Percentiles rank a stretch among this genome's conserved stretches.
Evolutionary conservation across 2,797 vertebrate species (phyloP).

Genomic region (Semaprochilodus insignis): DNA sequence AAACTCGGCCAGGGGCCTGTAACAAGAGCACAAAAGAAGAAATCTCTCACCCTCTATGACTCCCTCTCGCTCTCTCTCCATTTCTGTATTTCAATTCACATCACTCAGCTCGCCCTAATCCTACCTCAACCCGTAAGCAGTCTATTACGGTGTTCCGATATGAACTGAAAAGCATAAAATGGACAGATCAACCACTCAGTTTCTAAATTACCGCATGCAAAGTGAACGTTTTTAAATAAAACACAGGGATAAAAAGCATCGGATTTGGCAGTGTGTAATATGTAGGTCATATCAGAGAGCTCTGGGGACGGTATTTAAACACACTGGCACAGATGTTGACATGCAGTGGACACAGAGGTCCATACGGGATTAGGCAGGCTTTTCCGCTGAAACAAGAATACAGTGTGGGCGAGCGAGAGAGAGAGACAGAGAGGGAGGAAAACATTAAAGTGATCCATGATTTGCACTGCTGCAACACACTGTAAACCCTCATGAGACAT

Average conservation of each 20-base stretch:
- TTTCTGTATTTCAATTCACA: not conserved
- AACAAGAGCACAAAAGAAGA: conserved; percentile 7
- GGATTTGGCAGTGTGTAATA: conserved; percentile 40
- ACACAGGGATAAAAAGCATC: conserved; percentile 3
- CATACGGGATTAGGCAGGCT: conserved; percentile 60
- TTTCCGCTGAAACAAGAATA: conserved; percentile 51
- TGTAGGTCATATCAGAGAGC: conserved; percentile 39
- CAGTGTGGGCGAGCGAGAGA: conserved; percentile 50
- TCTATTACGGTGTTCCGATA: not conserved
- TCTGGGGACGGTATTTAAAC: conserved; percentile 49
- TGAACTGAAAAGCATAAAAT: not conserved
- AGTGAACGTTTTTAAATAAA: conserved; percentile 21
- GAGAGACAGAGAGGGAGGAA: not conserved
- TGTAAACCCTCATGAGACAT: conserved; percentile 64
- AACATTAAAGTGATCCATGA: conserved; percentile 53
- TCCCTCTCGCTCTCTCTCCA: not conserved
- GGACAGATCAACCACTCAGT: not conserved
- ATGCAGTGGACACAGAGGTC: conserved; percentile 62
- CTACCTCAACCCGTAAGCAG: conserved; percentile 1
- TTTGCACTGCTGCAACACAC: conserved; percentile 51
- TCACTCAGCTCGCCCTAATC: conserved; percentile 36
- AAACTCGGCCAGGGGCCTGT: conserved; percentile 33
- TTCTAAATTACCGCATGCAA: not conserved
- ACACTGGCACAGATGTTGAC: conserved; percentile 66
- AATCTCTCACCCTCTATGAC: conserved; percentile 28